These are phyloP conservation scores for Pangasius larnaudii DNA, from an alignment of 2,797 vertebrate genomes.

Conservation along the genomic window DNA sequence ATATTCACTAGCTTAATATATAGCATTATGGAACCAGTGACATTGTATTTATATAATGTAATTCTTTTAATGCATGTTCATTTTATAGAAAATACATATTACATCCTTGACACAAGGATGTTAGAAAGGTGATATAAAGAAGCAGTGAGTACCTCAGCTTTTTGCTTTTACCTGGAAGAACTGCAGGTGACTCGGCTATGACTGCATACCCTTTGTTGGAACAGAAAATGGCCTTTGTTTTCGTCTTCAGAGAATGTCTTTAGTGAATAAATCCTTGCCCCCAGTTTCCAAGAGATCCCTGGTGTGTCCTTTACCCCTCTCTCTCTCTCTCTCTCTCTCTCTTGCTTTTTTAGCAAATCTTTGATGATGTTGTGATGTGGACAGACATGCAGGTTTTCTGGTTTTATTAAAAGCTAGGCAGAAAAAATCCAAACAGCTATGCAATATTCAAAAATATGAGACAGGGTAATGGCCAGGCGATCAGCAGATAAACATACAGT, in stretches of 20 bases:
- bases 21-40: conserved; percentile 36
- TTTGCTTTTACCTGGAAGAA: not conserved
- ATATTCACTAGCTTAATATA: conserved; percentile 56
- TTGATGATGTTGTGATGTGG: not conserved
- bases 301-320: not conserved
- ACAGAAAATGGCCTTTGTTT: not conserved
- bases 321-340: not conserved
- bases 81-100: not conserved
- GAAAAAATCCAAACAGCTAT: not conserved
- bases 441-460: not conserved
- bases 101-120: not conserved
- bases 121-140: not conserved
- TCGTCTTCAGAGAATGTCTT: not conserved
- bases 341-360: too few species aligned
- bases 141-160: not conserved
- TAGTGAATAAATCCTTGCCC: not conserved
- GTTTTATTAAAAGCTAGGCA: not conserved
- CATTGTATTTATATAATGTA: not conserved
- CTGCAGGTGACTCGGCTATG: not conserved
- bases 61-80: not conserved
- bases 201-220: not conserved
- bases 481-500: not conserved
- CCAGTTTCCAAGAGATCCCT: not conserved
- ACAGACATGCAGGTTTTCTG: not conserved
- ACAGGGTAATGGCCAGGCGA: not conserved